Conservation (phyloP, 2,113 vertebrate species). For the Xenopus tropicalis region DNA sequence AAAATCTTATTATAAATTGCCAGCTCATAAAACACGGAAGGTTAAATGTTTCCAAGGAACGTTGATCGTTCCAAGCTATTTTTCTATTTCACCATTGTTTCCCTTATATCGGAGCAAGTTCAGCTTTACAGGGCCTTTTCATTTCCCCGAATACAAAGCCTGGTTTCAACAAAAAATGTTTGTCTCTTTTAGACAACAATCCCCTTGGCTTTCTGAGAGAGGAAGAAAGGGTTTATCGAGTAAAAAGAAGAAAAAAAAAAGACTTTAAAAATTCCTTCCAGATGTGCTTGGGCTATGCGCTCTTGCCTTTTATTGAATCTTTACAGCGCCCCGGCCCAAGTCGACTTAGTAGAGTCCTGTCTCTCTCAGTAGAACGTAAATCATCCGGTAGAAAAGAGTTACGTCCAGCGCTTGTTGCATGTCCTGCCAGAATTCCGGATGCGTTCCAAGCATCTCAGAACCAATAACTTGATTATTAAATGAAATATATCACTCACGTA, state of each 20-base stretch:
- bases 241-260: conserved; percentile 6
- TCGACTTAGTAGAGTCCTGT: background rate
- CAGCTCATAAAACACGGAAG: too few species aligned
- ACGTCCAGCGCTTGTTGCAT: too few species aligned
- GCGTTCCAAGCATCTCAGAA: too few species aligned
- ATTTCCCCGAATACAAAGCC: conserved; percentile 22
- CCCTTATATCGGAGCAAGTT: too few species aligned
- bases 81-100: too few species aligned
- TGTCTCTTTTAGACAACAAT: conserved; percentile 18
- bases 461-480: too few species aligned
- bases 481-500: too few species aligned
- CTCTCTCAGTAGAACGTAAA: conserved; percentile 4
- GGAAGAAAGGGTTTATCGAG: conserved; percentile 23
- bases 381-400: background rate
- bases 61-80: too few species aligned
- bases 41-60: too few species aligned
- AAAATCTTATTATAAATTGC: too few species aligned
- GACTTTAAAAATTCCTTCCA: conserved; percentile 23
- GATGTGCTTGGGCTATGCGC: conserved; percentile 7
- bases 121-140: background rate
- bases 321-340: background rate
- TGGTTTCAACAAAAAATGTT: background rate
- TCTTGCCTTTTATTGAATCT: background rate
- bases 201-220: conserved; percentile 11
- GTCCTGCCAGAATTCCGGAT: too few species aligned